Evolutionary conservation across 2,797 vertebrate species (phyloP).

Genomic region (Vultur gryphus): DNA sequence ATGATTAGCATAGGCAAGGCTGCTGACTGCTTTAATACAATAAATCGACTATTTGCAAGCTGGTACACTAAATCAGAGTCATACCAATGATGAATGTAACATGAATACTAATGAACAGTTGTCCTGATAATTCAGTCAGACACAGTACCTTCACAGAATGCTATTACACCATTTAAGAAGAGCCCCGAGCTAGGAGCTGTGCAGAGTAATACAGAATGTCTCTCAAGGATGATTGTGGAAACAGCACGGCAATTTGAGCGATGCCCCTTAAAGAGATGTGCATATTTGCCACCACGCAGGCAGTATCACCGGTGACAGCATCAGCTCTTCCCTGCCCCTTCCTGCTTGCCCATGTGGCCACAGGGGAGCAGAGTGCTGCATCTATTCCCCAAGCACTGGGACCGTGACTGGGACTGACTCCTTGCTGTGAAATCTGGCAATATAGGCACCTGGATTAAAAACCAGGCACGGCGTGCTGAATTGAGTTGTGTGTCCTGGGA

Average conservation of each 20-base stretch:
- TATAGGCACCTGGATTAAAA: background rate
- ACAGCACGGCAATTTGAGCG: background rate
- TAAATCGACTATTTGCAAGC: background rate
- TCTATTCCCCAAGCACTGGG: background rate
- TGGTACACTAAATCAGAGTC: background rate
- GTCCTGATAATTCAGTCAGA: background rate
- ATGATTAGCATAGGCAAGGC: background rate
- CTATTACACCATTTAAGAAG: background rate
- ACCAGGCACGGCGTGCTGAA: background rate
- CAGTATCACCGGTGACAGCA: background rate
- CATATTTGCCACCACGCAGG: background rate
- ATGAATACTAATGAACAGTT: background rate
- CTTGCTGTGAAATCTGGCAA: background rate
- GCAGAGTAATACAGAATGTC: background rate
- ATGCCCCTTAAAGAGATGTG: background rate
- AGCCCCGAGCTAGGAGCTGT: background rate
- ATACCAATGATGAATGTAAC: background rate
- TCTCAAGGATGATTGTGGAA: background rate
- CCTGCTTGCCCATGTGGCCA: background rate
- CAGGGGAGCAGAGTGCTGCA: background rate
- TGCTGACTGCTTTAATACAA: background rate
- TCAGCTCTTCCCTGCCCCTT: background rate
- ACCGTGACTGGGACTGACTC: background rate
- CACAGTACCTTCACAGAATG: background rate
- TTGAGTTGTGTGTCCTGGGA: background rate